phyloP scores from a whole-genome alignment of 1,140 invertebrate species.

The Drosophila auraria region DNA sequence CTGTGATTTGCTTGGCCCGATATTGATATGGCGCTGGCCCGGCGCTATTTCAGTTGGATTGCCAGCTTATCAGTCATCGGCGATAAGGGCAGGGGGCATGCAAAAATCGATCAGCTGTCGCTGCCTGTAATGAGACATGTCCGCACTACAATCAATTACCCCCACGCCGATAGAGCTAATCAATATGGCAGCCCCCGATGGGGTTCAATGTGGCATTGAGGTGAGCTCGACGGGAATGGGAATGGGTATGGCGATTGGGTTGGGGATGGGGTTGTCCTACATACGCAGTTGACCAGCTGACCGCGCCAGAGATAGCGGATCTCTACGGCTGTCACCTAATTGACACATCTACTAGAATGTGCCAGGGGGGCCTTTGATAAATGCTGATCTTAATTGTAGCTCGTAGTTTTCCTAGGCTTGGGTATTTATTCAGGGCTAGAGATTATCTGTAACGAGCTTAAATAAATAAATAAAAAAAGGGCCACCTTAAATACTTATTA shows the following conservation, averaged over 20 bases:
- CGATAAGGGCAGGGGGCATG: constrained; percentile 51
- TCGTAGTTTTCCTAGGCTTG: neutral
- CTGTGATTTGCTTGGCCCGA: constrained; percentile 37
- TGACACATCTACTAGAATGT: constrained; percentile 19
- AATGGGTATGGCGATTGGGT: neutral
- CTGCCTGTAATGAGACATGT: constrained; percentile 65
- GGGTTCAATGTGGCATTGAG: constrained; percentile 41
- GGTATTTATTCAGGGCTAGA: too few species aligned
- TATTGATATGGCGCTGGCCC: constrained; percentile 44
- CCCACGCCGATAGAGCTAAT: constrained; percentile 64
- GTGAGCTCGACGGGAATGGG: constrained; percentile 4
- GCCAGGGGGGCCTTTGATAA: neutral
- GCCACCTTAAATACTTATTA: neutral
- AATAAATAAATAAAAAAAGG: too few species aligned
- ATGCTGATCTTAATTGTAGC: neutral
- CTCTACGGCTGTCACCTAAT: constrained; percentile 33
- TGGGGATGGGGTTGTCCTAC: constrained; percentile 30
- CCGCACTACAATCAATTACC: constrained; percentile 70
- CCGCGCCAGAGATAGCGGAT: constrained; percentile 26
- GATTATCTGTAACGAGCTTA: neutral
- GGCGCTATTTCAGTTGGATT: constrained; percentile 28
- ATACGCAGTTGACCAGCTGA: constrained; percentile 55
- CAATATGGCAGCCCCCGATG: constrained; percentile 55
- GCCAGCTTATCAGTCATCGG: constrained; percentile 28
- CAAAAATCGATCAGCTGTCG: constrained; percentile 81